Base-by-base conservation (phyloP, 2,113 vertebrate genomes). In the Etia nguti region DNA sequence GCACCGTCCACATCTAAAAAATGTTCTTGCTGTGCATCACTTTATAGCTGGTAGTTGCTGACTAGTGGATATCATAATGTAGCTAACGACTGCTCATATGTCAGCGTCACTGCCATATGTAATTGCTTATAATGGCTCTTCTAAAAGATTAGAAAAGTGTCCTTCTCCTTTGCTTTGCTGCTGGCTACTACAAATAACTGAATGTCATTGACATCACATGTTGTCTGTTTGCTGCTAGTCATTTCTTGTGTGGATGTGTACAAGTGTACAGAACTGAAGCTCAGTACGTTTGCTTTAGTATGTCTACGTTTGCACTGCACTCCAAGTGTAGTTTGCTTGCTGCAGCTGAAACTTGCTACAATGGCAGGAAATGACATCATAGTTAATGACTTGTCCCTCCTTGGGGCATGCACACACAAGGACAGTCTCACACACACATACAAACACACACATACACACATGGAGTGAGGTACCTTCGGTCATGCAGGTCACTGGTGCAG, bases 361-460 rank as follows among this genome's bases (percentile, higher is more conserved):
- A 93, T 94, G 85, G 84, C 84, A 94, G 94, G 93, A 95, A 93
- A 88, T 95, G 29, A 95, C 92, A 94, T 94, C 82, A 90, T 88
- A 77, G 86, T 84, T 89, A 90, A 90, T 90, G 82, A 89, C 85
- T 88, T 82, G 50, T 85, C 55, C 55, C 59, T 88, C 62, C 86
- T 89, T 70, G 48, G 77, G 90, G 70, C 84, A 46, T 41, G 22
- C 55, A 82, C 82, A 81, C 81, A 81, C 57, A 80, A 16, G 15
- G 59, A 81, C 56, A 16, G 20, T 56, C n/a, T 43, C 62, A 24
- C 36, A 68, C 31, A 62, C 18, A 62, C 68, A 80, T 29, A 29
- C 55, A 79, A 24, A 29, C 62, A 70, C 60, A 55, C 31, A 70
- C 79, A 20, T 38, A 82, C 54, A 54, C 84, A 83, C 36, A 48